Conservation (phyloP, 37 sponge, comb jelly and placozoan genomes). For the Eunapius fragilis region DNA sequence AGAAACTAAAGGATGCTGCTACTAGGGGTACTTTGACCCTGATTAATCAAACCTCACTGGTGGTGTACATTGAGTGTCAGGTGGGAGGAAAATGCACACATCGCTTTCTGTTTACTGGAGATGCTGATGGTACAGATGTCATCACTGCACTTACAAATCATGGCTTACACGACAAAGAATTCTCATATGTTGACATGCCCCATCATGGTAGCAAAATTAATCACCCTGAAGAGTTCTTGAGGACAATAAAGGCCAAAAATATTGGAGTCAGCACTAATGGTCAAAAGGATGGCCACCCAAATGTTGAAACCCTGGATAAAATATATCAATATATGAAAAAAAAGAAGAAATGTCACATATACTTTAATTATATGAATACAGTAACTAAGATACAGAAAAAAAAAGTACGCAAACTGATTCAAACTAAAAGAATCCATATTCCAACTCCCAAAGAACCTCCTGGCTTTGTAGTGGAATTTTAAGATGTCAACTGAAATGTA, state of each 20-base stretch:
- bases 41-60: neutral
- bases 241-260: neutral
- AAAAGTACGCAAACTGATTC: no score
- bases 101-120: conserved; percentile 5
- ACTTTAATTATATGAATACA: neutral
- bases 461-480: no score
- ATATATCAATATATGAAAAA: neutral
- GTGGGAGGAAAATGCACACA: neutral
- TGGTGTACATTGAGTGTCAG: conserved; percentile 4
- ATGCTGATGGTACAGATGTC: conserved; percentile 2
- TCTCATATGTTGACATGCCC: conserved; percentile 16
- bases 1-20: neutral
- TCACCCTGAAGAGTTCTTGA: neutral
- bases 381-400: neutral
- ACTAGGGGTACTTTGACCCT: neutral
- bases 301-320: neutral
- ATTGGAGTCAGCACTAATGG: conserved; percentile 10
- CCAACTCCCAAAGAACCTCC: no score
- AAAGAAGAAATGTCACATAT: neutral
- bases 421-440: no score
- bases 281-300: neutral
- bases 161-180: neutral
- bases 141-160: neutral
- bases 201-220: conserved; percentile 13
- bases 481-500: no score